Evolutionary conservation across 2,888 invertebrate species (phyloP).

Genomic region (Nezara viridula): DNA sequence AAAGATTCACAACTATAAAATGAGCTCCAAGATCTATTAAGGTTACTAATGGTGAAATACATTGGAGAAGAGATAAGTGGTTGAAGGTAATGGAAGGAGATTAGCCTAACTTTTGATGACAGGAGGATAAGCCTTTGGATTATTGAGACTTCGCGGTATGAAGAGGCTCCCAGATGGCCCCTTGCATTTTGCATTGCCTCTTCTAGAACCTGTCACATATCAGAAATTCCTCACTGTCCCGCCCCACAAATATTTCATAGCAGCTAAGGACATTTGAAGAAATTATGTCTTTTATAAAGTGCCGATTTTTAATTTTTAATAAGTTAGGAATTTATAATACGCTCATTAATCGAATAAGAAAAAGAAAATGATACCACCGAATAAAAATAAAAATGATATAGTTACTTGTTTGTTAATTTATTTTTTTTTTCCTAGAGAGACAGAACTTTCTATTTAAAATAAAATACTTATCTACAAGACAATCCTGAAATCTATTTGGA

Average conservation of each 20-base stretch:
- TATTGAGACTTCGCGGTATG: background rate
- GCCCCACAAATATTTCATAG: background rate
- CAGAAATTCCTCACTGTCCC: background rate
- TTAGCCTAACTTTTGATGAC: background rate
- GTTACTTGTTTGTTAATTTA: too few relatives aligned
- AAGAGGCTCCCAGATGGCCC: background rate
- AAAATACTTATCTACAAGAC: too few relatives aligned
- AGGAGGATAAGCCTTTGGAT: conserved; percentile 26
- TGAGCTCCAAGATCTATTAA: background rate
- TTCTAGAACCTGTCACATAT: conserved; percentile 4
- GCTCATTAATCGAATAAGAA: too few relatives aligned
- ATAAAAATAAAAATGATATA: too few relatives aligned
- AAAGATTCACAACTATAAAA: too few relatives aligned
- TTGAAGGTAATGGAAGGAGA: background rate
- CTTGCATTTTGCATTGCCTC: conserved; percentile 17
- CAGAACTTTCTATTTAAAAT: too few relatives aligned
- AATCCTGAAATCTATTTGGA: too few relatives aligned
- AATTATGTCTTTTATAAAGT: background rate
- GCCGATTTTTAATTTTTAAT: background rate
- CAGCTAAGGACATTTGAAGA: background rate
- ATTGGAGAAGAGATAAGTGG: background rate
- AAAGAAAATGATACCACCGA: too few relatives aligned
- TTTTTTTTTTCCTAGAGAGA: too few relatives aligned
- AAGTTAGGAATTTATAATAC: background rate
- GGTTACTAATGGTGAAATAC: background rate